These are phyloP conservation scores for Tupaia chinensis DNA, from an alignment of 2,113 vertebrate species.

Conservation along the genomic window DNA sequence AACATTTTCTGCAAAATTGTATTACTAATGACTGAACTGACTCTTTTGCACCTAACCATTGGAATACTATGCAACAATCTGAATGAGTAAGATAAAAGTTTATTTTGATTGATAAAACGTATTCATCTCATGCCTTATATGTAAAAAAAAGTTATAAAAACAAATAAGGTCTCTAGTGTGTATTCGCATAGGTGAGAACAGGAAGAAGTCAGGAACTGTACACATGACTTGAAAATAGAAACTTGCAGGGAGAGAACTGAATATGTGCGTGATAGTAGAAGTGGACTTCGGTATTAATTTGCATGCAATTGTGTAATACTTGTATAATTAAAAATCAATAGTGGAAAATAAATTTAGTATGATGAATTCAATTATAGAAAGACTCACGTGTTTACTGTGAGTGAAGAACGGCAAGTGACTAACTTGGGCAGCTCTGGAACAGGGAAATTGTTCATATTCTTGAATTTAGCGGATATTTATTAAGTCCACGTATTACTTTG, in stretches of 20 bases:
- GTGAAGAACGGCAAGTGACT: not conserved
- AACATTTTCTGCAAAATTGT: not conserved
- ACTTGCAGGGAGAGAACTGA: not conserved
- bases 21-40: not conserved
- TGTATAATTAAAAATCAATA: conserved; percentile 1
- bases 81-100: not conserved
- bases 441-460: not conserved
- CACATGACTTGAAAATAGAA: not conserved
- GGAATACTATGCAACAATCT: not conserved
- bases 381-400: not conserved
- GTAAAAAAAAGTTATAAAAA: not conserved
- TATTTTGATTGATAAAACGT: not conserved
- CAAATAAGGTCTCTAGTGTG: not conserved
- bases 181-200: not conserved
- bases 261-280: not conserved
- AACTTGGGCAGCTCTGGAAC: not conserved
- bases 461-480: not conserved
- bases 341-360: not conserved
- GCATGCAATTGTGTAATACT: not conserved
- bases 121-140: not conserved
- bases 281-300: not conserved
- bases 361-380: not conserved
- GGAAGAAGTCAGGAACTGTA: not conserved
- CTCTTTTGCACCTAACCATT: not conserved
- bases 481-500: not conserved